Percentiles rank a stretch among this genome's conserved stretches.
phyloP scores from a whole-genome alignment of 2,113 vertebrate species.

The Neogobius melanostomus region DNA sequence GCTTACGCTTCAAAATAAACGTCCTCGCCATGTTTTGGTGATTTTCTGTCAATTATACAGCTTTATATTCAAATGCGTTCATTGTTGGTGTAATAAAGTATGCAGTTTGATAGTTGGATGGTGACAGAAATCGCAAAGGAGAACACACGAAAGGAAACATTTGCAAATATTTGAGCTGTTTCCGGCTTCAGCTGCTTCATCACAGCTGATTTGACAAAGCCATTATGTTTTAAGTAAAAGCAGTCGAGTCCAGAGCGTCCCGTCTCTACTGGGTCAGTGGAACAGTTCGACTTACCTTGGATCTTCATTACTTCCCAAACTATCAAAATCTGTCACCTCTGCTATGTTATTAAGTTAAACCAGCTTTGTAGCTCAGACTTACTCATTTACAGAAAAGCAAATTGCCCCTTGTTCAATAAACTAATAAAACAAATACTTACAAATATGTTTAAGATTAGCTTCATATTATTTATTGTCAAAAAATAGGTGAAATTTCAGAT shows the following conservation, averaged over 20 bases:
- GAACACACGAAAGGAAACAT: too few relatives aligned
- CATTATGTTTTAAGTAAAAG: not conserved
- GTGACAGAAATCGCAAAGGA: too few relatives aligned
- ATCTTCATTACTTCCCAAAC: not conserved
- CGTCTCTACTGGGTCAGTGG: slow-evolving; percentile 36
- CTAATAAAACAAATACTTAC: too few relatives aligned
- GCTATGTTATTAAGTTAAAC: too few relatives aligned
- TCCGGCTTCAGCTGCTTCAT: not conserved
- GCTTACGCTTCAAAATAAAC: not conserved
- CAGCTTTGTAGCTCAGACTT: too few relatives aligned
- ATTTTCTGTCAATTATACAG: not conserved
- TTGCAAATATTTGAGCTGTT: too few relatives aligned
- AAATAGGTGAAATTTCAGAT: too few relatives aligned
- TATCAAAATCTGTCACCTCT: not conserved
- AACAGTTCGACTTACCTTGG: slow-evolving; percentile 32
- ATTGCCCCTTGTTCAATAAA: too few relatives aligned
- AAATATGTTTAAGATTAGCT: too few relatives aligned
- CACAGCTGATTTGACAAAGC: accelerated
- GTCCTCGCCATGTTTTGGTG: not conserved
- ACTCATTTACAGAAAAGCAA: not conserved
- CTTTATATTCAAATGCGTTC: too few relatives aligned
- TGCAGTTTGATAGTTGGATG: not conserved
- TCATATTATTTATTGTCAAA: too few relatives aligned
- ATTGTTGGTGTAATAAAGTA: too few relatives aligned
- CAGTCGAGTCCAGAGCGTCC: slow-evolving; percentile 29